Evolutionary conservation across 1,140 invertebrate species (phyloP).

Genomic region (Ctenoplectra terminalis): DNA sequence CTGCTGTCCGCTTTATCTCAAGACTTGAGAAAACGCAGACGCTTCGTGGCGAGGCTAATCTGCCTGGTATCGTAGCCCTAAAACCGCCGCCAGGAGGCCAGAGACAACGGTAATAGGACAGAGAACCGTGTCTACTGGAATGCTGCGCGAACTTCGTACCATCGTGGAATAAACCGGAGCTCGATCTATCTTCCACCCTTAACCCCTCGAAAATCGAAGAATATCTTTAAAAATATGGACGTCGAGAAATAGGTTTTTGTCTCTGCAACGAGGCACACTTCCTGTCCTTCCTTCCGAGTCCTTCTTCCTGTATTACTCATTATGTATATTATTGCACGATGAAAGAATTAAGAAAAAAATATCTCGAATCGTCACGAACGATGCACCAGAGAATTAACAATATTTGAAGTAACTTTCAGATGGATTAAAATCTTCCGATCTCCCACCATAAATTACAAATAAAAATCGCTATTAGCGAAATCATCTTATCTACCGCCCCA

Average conservation of each 20-base stretch:
- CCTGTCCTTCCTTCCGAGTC: too few species aligned
- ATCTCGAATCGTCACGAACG: too few species aligned
- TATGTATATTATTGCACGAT: too few species aligned
- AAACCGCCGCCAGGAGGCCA: conserved; percentile 57
- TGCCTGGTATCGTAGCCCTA: conserved; percentile 63
- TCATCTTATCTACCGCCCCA: background rate
- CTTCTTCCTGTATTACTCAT: too few species aligned
- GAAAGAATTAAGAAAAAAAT: too few species aligned
- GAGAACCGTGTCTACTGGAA: conserved; percentile 9
- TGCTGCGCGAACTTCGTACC: conserved; percentile 22
- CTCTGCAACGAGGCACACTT: background rate
- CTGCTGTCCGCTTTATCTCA: conserved; percentile 57
- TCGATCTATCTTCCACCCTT: background rate
- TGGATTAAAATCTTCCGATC: background rate
- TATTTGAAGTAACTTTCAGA: too few species aligned
- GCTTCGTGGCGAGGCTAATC: conserved; percentile 60
- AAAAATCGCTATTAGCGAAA: conserved; percentile 5
- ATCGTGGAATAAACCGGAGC: background rate
- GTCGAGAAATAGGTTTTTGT: background rate
- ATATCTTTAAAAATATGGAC: background rate
- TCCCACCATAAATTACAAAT: too few species aligned
- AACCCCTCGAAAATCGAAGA: background rate
- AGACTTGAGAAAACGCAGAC: conserved; percentile 69
- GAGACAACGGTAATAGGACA: conserved; percentile 62
- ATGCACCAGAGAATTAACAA: too few species aligned